These are phyloP conservation scores for Pararge aegeria DNA, from an alignment of 1,140 invertebrate genomes.

Conservation along the genomic window DNA sequence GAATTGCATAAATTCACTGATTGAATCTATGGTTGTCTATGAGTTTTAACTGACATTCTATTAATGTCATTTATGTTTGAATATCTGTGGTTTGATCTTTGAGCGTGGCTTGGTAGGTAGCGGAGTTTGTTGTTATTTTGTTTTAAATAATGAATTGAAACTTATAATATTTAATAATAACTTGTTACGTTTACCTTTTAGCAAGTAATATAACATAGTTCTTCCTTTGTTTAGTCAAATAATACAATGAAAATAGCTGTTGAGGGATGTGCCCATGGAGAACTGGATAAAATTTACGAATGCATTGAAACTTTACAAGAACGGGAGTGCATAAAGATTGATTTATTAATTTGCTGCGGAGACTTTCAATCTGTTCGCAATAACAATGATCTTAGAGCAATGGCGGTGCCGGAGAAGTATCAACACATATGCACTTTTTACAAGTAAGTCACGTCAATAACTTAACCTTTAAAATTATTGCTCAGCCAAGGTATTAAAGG, in stretches of 20 bases:
- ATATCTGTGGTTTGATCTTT: no score
- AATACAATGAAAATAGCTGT: slow-evolving; percentile 94
- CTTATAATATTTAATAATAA: background rate
- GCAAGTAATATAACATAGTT: background rate
- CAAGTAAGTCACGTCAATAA: slow-evolving; percentile 84
- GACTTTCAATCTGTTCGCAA: slow-evolving; percentile 96
- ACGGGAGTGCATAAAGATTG: slow-evolving; percentile 86
- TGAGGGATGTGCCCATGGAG: slow-evolving; percentile 98
- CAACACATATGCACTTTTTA: slow-evolving; percentile 96
- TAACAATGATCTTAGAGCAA: slow-evolving; percentile 89
- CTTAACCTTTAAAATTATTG: background rate
- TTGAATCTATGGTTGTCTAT: no score
- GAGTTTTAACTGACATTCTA: no score
- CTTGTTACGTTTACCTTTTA: background rate
- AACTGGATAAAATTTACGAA: slow-evolving; percentile 97
- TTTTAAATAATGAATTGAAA: no score
- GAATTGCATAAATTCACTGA: no score
- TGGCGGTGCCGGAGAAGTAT: slow-evolving; percentile 98
- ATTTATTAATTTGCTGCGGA: slow-evolving; percentile 97
- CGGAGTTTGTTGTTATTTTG: no score
- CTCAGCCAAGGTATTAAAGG: no score
- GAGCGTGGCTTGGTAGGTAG: background rate
- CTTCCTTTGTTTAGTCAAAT: slow-evolving; percentile 13
- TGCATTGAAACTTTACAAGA: slow-evolving; percentile 87
- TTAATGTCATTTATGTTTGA: no score